A percentile compares a stretch with the other conserved stretches of the same genome.
These are phyloP conservation scores for Loxodonta africana DNA, from an alignment of 2,113 vertebrate species.

Conservation along the genomic window DNA sequence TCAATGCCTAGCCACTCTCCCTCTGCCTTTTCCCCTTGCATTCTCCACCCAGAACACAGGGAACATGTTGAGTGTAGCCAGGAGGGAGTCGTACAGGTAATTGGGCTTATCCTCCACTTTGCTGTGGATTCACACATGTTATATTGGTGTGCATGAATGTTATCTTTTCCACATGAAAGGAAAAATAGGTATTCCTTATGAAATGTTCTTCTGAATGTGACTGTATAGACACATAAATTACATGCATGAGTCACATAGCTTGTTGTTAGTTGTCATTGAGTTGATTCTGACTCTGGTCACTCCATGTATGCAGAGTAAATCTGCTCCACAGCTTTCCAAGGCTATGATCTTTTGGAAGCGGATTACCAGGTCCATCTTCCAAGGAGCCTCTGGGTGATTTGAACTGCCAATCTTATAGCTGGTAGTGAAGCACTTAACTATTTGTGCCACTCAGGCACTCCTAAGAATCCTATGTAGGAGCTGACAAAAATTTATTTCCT, in stretches of 20 bases:
- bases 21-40: neutral
- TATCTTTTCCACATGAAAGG: neutral
- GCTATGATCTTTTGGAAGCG: neutral
- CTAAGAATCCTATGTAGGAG: neutral
- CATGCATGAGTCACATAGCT: neutral
- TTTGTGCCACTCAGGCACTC: too few relatives aligned
- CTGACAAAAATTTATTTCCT: neutral
- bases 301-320: neutral
- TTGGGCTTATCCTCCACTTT: neutral
- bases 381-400: neutral
- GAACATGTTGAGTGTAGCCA: neutral
- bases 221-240: neutral
- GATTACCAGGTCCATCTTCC: neutral
- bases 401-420: neutral
- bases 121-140: neutral
- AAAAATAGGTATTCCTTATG: neutral
- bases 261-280: neutral
- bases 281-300: neutral
- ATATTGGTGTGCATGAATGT: neutral
- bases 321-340: neutral
- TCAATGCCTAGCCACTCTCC: neutral
- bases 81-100: neutral
- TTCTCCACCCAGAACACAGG: neutral
- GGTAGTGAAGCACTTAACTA: too few relatives aligned
- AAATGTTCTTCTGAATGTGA: constrained; percentile 24